Percentiles rank a stretch among this genome's conserved stretches.
phyloP scores from a whole-genome alignment of 2,797 vertebrate species.

The Brachyalestes nurse region DNA sequence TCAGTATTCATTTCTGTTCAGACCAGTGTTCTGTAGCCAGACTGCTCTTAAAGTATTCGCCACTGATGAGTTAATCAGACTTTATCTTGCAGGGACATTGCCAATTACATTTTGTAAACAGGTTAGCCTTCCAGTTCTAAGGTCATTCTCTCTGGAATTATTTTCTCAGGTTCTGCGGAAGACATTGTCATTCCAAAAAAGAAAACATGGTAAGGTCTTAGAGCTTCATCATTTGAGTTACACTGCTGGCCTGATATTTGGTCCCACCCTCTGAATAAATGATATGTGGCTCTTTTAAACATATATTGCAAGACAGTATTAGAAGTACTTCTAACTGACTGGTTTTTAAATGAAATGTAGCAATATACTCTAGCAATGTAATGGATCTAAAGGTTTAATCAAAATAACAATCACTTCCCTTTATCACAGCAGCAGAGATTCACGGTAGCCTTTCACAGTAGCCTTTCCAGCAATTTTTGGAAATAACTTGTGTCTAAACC shows the following conservation, averaged over 20 bases:
- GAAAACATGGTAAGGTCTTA: constrained; percentile 88
- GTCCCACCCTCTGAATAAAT: too few relatives aligned
- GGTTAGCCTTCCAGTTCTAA: not conserved
- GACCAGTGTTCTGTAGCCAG: not conserved
- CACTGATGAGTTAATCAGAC: not conserved
- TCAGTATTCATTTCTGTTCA: not conserved
- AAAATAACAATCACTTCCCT: too few relatives aligned
- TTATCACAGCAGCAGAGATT: too few relatives aligned
- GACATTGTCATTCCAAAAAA: constrained; percentile 84
- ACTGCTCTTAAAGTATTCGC: not conserved
- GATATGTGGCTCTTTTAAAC: too few relatives aligned
- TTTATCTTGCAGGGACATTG: not conserved
- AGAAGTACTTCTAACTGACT: too few relatives aligned
- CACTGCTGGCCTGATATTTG: not conserved
- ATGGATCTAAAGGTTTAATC: too few relatives aligned
- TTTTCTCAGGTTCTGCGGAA: constrained; percentile 69
- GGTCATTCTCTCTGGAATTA: not conserved
- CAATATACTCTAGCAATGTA: too few relatives aligned
- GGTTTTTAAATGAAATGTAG: too few relatives aligned
- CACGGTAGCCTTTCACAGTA: too few relatives aligned
- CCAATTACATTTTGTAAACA: not conserved
- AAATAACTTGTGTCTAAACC: too few relatives aligned
- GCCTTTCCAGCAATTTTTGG: too few relatives aligned
- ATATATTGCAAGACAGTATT: too few relatives aligned
- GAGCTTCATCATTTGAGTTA: not conserved